Conservation (phyloP, 2,888 invertebrate species). For the Amorpha juglandis region DNA sequence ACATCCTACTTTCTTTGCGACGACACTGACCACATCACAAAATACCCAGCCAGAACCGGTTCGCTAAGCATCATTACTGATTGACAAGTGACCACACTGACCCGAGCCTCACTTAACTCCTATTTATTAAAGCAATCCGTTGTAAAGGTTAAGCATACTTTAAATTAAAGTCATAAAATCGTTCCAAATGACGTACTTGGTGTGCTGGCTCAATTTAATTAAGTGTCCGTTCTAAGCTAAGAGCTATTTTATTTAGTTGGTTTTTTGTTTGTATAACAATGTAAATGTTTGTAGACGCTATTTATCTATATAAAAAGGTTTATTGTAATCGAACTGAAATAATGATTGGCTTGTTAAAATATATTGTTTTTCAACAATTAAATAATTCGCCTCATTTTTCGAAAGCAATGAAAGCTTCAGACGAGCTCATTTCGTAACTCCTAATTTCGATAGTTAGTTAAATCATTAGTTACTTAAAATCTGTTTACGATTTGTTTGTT, state of each 20-base stretch:
- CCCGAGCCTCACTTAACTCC: not conserved
- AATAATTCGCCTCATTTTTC: not conserved
- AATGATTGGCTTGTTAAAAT: not conserved
- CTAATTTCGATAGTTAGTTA: not conserved
- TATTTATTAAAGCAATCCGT: conserved; percentile 16
- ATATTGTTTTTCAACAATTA: not conserved
- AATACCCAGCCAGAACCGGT: not conserved
- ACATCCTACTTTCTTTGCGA: conserved; percentile 21
- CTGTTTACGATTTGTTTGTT: not conserved
- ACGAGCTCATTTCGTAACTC: not conserved
- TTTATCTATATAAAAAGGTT: not conserved
- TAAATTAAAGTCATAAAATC: not conserved
- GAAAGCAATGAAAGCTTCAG: not conserved
- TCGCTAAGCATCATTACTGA: conserved; percentile 15
- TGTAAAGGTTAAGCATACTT: conserved; percentile 13
- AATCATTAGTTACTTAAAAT: not conserved
- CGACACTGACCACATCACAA: conserved; percentile 1
- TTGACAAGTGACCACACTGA: conserved; percentile 9
- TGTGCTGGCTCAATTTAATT: not conserved
- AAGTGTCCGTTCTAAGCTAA: too few relatives aligned
- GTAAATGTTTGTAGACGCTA: not conserved
- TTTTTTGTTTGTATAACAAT: not conserved
- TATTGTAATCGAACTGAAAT: not conserved
- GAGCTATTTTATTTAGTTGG: not conserved
- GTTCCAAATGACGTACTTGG: not conserved